Conservation (phyloP, 2,113 vertebrate species). For the Myiagra hebetior region DNA sequence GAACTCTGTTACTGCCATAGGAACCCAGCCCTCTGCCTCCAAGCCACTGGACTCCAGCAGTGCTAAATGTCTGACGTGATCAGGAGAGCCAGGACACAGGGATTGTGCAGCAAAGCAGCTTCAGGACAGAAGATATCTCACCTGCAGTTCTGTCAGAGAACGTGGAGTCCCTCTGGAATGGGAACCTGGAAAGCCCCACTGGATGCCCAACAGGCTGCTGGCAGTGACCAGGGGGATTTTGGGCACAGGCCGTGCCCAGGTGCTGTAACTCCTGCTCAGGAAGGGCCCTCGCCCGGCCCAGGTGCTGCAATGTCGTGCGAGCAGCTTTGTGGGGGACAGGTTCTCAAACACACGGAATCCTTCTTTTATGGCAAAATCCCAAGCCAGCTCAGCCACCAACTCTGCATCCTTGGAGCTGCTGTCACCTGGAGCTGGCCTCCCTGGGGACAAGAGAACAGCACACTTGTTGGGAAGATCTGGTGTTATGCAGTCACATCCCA, state of each 20-base stretch:
- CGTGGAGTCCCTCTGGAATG: not conserved
- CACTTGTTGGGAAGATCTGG: not conserved
- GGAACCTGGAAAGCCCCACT: conserved; percentile 16
- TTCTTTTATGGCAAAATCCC: conserved; percentile 85
- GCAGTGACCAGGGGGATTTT: not conserved
- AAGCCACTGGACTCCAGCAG: not conserved
- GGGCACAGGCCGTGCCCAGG: not conserved
- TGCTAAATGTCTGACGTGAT: not conserved
- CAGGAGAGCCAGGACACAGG: not conserved
- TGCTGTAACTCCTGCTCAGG: not conserved
- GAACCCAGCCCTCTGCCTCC: not conserved
- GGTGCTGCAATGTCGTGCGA: not conserved
- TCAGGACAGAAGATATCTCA: not conserved
- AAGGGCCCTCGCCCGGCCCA: not conserved
- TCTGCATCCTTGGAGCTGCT: conserved; percentile 48
- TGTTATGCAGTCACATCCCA: not conserved
- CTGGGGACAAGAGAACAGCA: conserved; percentile 33
- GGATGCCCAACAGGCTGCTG: not conserved
- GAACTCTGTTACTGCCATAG: not conserved
- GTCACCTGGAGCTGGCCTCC: conserved; percentile 34
- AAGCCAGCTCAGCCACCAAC: conserved; percentile 71
- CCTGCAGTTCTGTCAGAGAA: conserved; percentile 61
- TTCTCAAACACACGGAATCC: conserved; percentile 82
- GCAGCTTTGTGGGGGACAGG: not conserved
- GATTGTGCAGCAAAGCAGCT: not conserved